Base-by-base conservation (phyloP, 2,797 vertebrate genomes). In the Somateria mollissima region DNA sequence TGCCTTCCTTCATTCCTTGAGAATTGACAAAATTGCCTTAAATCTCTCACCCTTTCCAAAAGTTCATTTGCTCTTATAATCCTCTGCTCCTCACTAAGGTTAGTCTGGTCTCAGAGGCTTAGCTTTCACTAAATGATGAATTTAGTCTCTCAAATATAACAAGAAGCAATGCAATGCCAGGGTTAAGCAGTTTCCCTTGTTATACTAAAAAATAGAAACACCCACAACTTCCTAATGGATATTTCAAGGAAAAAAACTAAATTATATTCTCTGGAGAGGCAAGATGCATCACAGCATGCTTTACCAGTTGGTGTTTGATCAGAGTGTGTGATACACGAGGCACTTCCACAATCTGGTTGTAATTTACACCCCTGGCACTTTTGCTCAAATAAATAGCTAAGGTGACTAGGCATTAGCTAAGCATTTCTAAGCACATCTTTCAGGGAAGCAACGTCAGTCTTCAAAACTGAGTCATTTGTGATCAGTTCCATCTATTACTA, bases 1-100 rank as follows among this genome's bases (percentile, higher is more conserved):
- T 3, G 51, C 34, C 30, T 75, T 92, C 49, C 49, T 79, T 77
- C 30, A 36, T 70, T 93, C 21, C 25, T 87, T 76, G 28, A 91
- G 65, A 75, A 58, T 16, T 82, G 20, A 45, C 41, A 84, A 83
- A 94, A 93, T 56, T 62, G 12, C 13, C 36, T 24, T 43, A 71
- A 88, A 82, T 67, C 17, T 65, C 53, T 88, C n/a, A 91, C 86
- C 25, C 54, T 83, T 43, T 36, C 53, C 70, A 77, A n/a, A 88
- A 86, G 34, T 87, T 94, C 53, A 53, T 43, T 81, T 84, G 56
- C 47, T 75, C 53, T 96, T 91, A 45, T 30, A 90, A 95, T 76
- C 65, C 80, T 83, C 53, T 88, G 18, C 32, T 92, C 17, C 45
- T 76, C 62, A 37, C 61, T 78, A 86, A 71, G 41, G 28, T 61